Base-by-base conservation (phyloP, 1,140 invertebrate species). In the Geopemphigus sp. region DNA sequence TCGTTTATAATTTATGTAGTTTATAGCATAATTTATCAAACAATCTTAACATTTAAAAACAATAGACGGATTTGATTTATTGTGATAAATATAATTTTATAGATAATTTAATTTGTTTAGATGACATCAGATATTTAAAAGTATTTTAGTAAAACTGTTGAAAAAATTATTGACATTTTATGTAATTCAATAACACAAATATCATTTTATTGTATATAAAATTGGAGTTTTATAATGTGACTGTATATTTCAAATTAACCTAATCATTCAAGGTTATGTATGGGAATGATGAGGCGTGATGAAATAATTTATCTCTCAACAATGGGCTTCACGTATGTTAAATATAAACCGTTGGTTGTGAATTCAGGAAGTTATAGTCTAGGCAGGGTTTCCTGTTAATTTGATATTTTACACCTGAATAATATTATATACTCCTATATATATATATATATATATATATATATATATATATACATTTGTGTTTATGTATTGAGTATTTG, bases 351-450 rank as follows among this genome's bases (percentile, higher is more conserved):
- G 56, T 76, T 6, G 47, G 22, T n/a, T 78, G 32, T 63, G 32
- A 61, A 63, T 50, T 45, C 74, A 78, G 74, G 74, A 78, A 63
- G 74, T 78, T 78, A 78, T 24, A 32, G 56, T 57, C 74, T 78
- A 78, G 74, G 74, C 47, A 63, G 54, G 74, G 74, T 78, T 78
- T 78, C 74, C 74, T 78, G 74, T 78, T 61, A 61, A 78, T 78
- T 59, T 50, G 32, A 3, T 78, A 54, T 72, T 72, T 72, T 72
- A 54, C 68, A 72, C 68, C 68, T 72, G 68, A 72, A 70, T 53
- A n/a, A 70, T 57, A 61, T 50, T 50, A 50, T 39, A 39, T 39
- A 39, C 32, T 39, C 11, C 4, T 6, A 50, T 50, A 50, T 10
- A 14, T 50, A 50, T 14, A 5, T 45, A 45, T 11, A 5, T 45